Evolutionary conservation across 2,888 invertebrate species (phyloP).

Genomic region (Autographa gamma): DNA sequence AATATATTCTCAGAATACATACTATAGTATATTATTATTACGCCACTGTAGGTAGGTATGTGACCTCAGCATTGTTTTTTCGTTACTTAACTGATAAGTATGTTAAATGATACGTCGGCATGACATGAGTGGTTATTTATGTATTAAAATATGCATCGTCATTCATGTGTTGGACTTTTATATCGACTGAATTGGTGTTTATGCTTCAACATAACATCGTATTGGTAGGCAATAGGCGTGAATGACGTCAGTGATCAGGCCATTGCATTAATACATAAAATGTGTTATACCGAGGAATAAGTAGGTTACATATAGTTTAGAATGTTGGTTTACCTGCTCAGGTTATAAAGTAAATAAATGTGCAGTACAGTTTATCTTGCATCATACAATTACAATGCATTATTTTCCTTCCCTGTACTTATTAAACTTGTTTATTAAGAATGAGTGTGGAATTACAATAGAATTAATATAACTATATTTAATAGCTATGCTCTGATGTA

Average conservation of each 20-base stretch:
- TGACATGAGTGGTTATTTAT: constrained; percentile 9
- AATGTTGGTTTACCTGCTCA: not conserved
- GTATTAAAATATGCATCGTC: constrained; percentile 31
- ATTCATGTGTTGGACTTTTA: constrained; percentile 17
- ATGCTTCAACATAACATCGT: too few relatives aligned
- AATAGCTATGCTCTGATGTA: too few relatives aligned
- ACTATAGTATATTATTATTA: not conserved
- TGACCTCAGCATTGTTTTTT: constrained; percentile 37
- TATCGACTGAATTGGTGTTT: not conserved
- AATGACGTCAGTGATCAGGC: not conserved
- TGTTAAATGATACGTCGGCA: constrained; percentile 15
- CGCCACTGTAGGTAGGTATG: not conserved
- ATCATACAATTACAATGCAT: not conserved
- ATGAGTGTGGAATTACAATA: not conserved
- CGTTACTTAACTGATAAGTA: constrained; percentile 21
- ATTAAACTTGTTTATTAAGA: not conserved
- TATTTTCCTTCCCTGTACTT: not conserved
- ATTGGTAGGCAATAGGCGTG: too few relatives aligned
- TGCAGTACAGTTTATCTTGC: not conserved
- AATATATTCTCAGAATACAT: not conserved
- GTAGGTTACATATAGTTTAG: not conserved
- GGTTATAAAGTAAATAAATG: not conserved
- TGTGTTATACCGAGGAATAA: not conserved
- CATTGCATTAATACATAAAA: not conserved
- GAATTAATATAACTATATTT: not conserved